Evolutionary conservation across 2,113 vertebrate species (phyloP), one percentile per base, ranked within the genome.

Genomic region (Prietella phreatophila): DNA sequence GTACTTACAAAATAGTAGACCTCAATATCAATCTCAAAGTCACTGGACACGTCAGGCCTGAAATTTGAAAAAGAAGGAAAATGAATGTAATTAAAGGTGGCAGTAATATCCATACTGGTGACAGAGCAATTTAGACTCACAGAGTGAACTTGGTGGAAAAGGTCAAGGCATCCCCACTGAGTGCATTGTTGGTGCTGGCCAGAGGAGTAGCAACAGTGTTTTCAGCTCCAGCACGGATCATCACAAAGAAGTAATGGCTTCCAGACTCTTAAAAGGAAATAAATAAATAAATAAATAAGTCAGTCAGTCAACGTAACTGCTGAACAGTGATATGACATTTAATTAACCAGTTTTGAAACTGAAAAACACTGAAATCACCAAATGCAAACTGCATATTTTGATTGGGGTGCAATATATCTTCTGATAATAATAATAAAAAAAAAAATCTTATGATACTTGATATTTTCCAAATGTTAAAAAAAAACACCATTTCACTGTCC

Each of bases 1-100:
- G 73, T 93, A 95, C 97, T 93, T 95, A 99, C 98, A 95, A 99
- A 93, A 82, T 94, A 96, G 91, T 99, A 99, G 13, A 99, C 96
- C 91, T 99, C 96, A 91, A 99, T 85, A 78, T 94, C 95, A 91
- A 99, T 96, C 92, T 96, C 95, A 96, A 99, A 99, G 93, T 97
- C 95, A 93, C 95, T 98, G 88, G 95, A 96, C 14, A 97, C 97
- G 88, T 98, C 94, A 0, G 96, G 93, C 92, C 98, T 99, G 91
- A 58, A 93, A 83, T 61, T 4, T 10, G 47, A 58, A 13, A 67
- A 10, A 83, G 50, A 79, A 42, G 4, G 50, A 3, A 53, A 42
- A 22, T 33, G 30, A 10, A 33, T 27, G 19, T 13, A 84, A 42
- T 13, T 61, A 80, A 5, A 20, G n/a, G 8, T 10, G 42, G 20